Base-by-base conservation (phyloP, 92 coral and sea anemone genomes). In the Porites divaricata region DNA sequence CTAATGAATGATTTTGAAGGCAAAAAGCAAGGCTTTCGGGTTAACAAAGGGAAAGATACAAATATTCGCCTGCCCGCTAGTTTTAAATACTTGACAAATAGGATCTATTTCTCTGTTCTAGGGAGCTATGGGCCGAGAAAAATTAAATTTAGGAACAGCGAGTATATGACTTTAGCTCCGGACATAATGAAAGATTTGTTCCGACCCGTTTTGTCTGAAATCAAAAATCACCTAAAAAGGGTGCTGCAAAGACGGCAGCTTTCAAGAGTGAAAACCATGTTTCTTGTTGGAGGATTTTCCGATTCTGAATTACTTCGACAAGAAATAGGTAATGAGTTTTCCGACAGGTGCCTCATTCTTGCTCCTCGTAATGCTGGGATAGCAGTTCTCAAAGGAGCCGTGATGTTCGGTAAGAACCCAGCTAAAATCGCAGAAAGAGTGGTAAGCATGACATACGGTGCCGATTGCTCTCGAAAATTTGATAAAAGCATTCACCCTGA, bases 271-370 rank as follows among this genome's bases (percentile, higher is more conserved):
- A 75, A 85, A 77, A 81, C 89, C 9, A 23, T 92, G 79, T 76
- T 92, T n/a, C 84, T 92, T 4, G 95, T 91, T 1, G 95, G 95
- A 1, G 94, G 94, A 9, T 91, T 91, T 48, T 83, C 94, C 0
- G 92, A 92, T 57, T 88, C 95, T 48, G 69, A 81, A 2, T 87
- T 86, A 1, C 85, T 92, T 45, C 88, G 86, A 15, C 57, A 75
- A 15, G 86, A 87, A 2, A 75, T 92, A 35, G 71, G n/a, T 19
- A 81, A 69, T 1, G 91, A 91, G 48, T 92, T 92, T 59, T 74
- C 86, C 15, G 63, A 72, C 0, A 54, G 65, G 17, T 75, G 62
- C 20, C 61, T 63, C n/a, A 71, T 92, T 62, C 73, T 92, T n/a
- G 76, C 82, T 10, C 95, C 95, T 2, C 81, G 88, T 10, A 86